These are phyloP conservation scores for Zosterops lateralis DNA, from an alignment of 2,113 vertebrate genomes.

Conservation along the genomic window DNA sequence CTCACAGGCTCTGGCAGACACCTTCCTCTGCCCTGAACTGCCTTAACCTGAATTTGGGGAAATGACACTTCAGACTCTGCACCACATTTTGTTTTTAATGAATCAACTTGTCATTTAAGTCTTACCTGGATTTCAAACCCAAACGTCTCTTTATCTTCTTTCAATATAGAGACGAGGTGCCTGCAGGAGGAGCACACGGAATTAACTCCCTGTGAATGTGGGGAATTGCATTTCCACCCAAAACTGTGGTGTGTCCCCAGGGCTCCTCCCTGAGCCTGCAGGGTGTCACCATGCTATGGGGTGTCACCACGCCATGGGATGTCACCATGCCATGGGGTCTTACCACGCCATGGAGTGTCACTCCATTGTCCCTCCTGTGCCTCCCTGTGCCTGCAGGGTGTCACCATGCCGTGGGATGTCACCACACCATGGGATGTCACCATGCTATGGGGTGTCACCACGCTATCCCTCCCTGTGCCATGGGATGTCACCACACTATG, in stretches of 20 bases:
- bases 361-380: no score
- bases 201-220: rapidly evolving
- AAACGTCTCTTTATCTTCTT: slow-evolving; percentile 89
- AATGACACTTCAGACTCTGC: not conserved
- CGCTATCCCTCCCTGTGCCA: not conserved
- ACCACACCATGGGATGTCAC: not conserved
- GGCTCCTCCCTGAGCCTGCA: rapidly evolving
- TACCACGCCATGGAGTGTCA: no score
- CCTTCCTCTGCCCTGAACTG: not conserved
- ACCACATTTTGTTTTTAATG: not conserved
- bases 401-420: not conserved
- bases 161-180: slow-evolving; percentile 75
- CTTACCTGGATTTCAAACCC: slow-evolving; percentile 97
- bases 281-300: not conserved
- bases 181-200: slow-evolving; percentile 34
- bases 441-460: not conserved
- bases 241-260: rapidly evolving
- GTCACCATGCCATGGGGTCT: not conserved
- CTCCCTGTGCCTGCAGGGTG: no score
- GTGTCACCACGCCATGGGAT: not conserved
- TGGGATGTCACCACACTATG: not conserved
- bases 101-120: not conserved
- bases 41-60: not conserved
- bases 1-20: not conserved
- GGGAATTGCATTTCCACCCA: not conserved